Conservation (phyloP, 1,140 invertebrate species). For the Listronotus bonariensis region DNA sequence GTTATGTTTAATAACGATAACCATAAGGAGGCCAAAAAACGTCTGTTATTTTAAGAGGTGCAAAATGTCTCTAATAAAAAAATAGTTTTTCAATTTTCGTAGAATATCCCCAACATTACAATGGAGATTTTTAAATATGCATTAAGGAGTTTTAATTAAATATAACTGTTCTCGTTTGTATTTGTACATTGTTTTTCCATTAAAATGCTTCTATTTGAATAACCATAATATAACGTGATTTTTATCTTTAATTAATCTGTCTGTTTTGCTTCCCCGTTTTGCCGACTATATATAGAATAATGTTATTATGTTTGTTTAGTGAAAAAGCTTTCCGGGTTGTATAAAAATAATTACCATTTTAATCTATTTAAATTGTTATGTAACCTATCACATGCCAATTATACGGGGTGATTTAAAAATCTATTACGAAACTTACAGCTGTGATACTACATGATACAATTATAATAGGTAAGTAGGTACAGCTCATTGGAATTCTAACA, state of each 20-base stretch:
- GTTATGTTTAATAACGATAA: too few species aligned
- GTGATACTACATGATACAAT: too few species aligned
- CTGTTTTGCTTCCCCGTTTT: constrained; percentile 31
- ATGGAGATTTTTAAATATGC: constrained; percentile 19
- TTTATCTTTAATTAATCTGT: constrained; percentile 38
- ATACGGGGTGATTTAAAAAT: too few species aligned
- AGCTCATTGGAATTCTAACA: too few species aligned
- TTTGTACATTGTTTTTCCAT: constrained; percentile 37
- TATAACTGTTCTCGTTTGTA: constrained; percentile 25
- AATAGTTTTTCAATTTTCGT: neutral
- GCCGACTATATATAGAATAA: constrained; percentile 17
- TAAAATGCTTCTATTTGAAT: constrained; percentile 36
- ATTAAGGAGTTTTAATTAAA: constrained; percentile 33
- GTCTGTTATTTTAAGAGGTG: too few species aligned
- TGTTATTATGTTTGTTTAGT: constrained; percentile 25
- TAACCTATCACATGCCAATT: too few species aligned
- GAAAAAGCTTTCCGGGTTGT: neutral
- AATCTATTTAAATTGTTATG: too few species aligned
- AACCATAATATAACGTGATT: constrained; percentile 31
- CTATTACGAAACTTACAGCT: too few species aligned
- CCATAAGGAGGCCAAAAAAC: too few species aligned
- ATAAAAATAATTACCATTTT: too few species aligned
- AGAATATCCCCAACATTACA: constrained; percentile 10
- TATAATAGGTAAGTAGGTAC: too few species aligned
- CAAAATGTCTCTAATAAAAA: too few species aligned